Base-by-base conservation (phyloP, 2,113 vertebrate species). In the Smithornis capensis region DNA sequence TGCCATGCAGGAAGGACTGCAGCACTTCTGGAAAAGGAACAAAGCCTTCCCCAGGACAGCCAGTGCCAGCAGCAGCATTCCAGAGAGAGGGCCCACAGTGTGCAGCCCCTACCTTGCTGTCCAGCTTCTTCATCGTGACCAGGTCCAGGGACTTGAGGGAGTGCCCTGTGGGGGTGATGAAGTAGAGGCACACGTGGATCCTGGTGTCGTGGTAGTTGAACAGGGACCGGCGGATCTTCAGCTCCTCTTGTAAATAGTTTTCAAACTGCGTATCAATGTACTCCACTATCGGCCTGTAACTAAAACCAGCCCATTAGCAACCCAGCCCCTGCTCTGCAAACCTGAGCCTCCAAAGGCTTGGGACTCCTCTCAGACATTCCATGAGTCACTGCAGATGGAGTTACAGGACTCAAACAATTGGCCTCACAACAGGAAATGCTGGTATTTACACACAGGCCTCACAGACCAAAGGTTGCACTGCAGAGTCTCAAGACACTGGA, bases 211-310 rank as follows among this genome's bases (percentile, higher is more conserved):
- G 99, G 94, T 99, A 99, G 98, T 99, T 98, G 57, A 99, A 99
- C n/a, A 99, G 98, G 1, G 99, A 99, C 7, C 99, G 98, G n/a
- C 99, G 99, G 96, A 99, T 99, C 92, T 99, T 99, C 97, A 99
- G 97, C 96, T 99, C 99, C 44, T 99, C 99, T 98, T 99, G 99
- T 31, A 99, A 98, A 95, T 99, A 99, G 92, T 98, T 99, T 97
- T 99, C 99, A 97, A 99, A 99, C 98, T 99, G 99, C 69, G 99
- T 99, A 64, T 99, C 99, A 94, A 99, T 99, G 98, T 99, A 99
- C 96, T 99, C 99, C 25, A 99, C 99, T 4, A 99, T 99, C 23
- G 99, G 99, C 97, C 99, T 99, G 98, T 99, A 99, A 98, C 99
- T 99, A 98, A 91, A 98, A 91, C 98, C 94, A 89, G 81, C 85